Evolutionary conservation across 2,797 vertebrate genomes (phyloP).

Genomic region (Phrynocephalus forsythii): DNA sequence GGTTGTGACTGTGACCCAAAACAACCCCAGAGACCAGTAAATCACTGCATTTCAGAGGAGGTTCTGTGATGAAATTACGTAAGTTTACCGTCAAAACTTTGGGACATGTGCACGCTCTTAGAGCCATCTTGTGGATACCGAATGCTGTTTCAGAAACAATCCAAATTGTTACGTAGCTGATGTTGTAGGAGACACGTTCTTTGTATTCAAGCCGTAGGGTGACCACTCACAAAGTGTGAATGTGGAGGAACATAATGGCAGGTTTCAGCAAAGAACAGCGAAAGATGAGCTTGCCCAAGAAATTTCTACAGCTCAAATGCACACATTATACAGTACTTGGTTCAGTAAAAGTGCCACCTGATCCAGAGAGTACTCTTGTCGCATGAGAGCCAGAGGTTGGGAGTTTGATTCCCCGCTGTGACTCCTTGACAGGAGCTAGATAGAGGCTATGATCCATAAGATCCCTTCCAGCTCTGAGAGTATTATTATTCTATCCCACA

Average conservation of each 20-base stretch:
- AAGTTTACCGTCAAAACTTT: background rate
- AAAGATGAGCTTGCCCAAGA: background rate
- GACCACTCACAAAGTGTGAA: background rate
- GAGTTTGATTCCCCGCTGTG: too few relatives aligned
- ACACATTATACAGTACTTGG: too few relatives aligned
- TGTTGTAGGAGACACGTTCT: background rate
- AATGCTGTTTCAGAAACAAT: background rate
- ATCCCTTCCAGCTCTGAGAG: too few relatives aligned
- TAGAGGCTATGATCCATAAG: too few relatives aligned
- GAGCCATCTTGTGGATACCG: constrained; percentile 2
- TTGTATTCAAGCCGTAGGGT: background rate
- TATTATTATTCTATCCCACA: background rate
- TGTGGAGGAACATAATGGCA: background rate
- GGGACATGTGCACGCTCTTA: background rate
- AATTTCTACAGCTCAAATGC: background rate
- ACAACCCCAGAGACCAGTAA: background rate
- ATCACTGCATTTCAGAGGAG: background rate
- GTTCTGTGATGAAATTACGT: background rate
- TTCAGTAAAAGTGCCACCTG: background rate
- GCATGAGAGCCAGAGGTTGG: background rate
- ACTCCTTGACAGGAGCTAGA: too few relatives aligned
- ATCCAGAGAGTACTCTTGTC: too few relatives aligned
- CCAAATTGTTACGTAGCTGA: background rate
- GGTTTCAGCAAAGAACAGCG: background rate
- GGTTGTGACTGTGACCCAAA: background rate